Conservation (phyloP, 2,797 vertebrate species). For the Hippocampus kuda region DNA sequence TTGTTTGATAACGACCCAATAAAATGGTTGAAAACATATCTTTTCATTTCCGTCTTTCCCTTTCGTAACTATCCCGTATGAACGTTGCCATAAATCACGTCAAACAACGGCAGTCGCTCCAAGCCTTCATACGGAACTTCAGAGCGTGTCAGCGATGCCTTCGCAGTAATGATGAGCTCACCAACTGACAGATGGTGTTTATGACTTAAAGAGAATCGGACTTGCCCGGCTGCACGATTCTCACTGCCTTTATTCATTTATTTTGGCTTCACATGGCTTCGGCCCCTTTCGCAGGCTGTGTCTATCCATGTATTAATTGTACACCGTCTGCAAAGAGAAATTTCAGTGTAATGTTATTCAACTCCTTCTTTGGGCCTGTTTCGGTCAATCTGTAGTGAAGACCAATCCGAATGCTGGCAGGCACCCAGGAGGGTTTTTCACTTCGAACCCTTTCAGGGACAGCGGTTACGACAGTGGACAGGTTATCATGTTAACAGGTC, state of each 20-base stretch:
- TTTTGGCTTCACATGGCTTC: constrained; percentile 27
- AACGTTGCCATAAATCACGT: not conserved
- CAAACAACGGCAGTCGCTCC: not conserved
- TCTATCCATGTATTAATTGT: constrained; percentile 37
- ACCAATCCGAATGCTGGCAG: not conserved
- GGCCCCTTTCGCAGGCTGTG: constrained; percentile 34
- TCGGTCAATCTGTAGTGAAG: not conserved
- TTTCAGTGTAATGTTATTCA: not conserved
- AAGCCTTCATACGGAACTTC: constrained; percentile 6
- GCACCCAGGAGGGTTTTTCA: not conserved
- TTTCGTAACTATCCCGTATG: not conserved
- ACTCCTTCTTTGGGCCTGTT: constrained; percentile 17
- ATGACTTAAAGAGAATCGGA: constrained; percentile 43
- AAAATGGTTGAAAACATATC: too few species aligned
- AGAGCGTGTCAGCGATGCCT: constrained; percentile 20
- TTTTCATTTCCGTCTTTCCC: too few species aligned
- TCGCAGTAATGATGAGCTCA: constrained; percentile 37
- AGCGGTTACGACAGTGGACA: too few species aligned
- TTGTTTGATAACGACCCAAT: too few species aligned
- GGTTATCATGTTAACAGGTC: too few species aligned
- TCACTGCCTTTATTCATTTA: constrained; percentile 5
- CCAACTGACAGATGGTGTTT: constrained; percentile 56
- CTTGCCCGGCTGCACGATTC: constrained; percentile 37
- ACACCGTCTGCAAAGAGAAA: constrained; percentile 9
- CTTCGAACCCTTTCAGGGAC: not conserved